Evolutionary conservation across 2,113 vertebrate genomes (phyloP).

Genomic region (Cacatua alba): DNA sequence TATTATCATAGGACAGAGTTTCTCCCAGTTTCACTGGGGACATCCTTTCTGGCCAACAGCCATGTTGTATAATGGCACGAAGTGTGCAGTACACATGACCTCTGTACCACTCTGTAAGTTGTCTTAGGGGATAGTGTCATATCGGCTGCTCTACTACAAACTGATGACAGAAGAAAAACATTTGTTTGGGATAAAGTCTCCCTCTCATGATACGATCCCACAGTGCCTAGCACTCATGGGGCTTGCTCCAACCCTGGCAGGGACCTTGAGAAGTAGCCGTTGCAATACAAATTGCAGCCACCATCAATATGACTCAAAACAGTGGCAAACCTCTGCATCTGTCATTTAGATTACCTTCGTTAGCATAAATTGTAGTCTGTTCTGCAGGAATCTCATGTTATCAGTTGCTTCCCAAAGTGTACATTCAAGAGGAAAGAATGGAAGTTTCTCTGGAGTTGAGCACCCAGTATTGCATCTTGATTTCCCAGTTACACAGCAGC

Average conservation of each 20-base stretch:
- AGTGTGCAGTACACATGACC: accelerated
- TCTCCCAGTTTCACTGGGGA: neutral
- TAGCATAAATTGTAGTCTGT: neutral
- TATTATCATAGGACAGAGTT: neutral
- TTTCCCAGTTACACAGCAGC: accelerated
- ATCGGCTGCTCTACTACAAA: neutral
- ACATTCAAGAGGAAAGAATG: neutral
- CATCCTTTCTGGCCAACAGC: neutral
- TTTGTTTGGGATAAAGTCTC: neutral
- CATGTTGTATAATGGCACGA: accelerated
- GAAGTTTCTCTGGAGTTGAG: neutral
- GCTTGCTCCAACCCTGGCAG: neutral
- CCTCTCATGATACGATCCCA: accelerated
- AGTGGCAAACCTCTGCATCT: neutral
- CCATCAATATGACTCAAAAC: neutral
- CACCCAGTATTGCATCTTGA: neutral
- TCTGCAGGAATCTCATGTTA: neutral
- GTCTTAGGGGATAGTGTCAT: neutral
- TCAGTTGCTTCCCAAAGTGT: neutral
- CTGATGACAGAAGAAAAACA: neutral
- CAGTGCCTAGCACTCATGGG: accelerated
- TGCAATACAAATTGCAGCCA: neutral
- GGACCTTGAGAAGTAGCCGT: neutral
- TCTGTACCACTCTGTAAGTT: neutral
- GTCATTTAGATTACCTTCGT: neutral